Evolutionary conservation across 2,797 vertebrate genomes (phyloP), one percentile per base, ranked within the genome.

Genomic region (Gobio occitaniae): DNA sequence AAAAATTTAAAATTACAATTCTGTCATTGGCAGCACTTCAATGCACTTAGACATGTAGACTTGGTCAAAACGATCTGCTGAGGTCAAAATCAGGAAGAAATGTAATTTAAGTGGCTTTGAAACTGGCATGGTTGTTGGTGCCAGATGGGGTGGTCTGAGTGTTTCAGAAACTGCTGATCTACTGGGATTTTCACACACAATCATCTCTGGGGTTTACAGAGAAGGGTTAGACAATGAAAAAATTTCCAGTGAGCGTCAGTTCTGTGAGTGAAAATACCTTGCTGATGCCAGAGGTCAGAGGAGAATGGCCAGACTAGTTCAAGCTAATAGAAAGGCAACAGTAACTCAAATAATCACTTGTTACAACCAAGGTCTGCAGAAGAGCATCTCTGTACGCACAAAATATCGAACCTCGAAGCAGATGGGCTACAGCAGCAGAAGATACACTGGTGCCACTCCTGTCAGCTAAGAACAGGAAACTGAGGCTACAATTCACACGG

Each of bases 201-300:
- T 21, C 21, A 59, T n/a, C 56, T n/a, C 56, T 59, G n/a, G 9
- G 21, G 41, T 44, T 44, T 44, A 10, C 41, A 44, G n/a, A 25
- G 59, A 61, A 61, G 13, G n/a, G 59, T 63, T 2, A 63, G 4
- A 25, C 12, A 61, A 61, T n/a, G 11, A 61, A 13, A 61, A 61
- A 1, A 61, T 61, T n/a, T 59, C 56, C 56, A 61, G 11, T 61
- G n/a, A 61, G 59, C 2, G 11, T 11, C 59, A 61, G 59, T 63
- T 63, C 4, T 29, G n/a, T 0, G 1, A 71, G 83, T 3, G 3
- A 61, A 87, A 72, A 78, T 85, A 47, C 11, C 29, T 71, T 88
- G 59, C 80, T 88, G 80, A 83, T 86, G 80, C 17, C 61, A 86
- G 63, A 84, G 87, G 83, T 85, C 78, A 78, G 80, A 87, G 83